These are phyloP conservation scores for Sturmia bella DNA, from an alignment of 2,888 invertebrate species.

Conservation along the genomic window DNA sequence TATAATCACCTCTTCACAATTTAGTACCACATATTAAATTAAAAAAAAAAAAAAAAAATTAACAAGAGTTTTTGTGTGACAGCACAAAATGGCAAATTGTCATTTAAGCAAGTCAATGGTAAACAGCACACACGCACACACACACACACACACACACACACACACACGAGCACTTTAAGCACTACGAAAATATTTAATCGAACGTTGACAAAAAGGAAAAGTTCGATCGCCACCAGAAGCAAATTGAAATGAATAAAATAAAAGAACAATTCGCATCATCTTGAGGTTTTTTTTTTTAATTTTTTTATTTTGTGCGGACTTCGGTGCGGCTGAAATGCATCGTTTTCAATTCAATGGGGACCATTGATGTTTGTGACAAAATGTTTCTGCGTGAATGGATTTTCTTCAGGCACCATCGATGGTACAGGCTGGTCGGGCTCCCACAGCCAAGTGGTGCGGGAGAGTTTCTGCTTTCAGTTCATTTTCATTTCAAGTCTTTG, in stretches of 20 bases:
- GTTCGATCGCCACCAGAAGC: not conserved
- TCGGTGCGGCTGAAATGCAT: conserved; percentile 17
- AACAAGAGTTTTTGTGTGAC: not conserved
- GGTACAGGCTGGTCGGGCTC: conserved; percentile 5
- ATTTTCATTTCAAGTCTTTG: not conserved
- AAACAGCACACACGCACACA: conserved; percentile 9
- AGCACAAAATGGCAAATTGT: conserved; percentile 60
- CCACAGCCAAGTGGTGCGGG: conserved; percentile 3
- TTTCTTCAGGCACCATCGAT: not conserved
- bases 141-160: conserved; percentile 8
- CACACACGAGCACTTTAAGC: too few species aligned
- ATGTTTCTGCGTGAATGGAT: conserved; percentile 22
- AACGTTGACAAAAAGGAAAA: conserved; percentile 34
- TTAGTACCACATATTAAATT: not conserved
- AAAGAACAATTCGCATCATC: conserved; percentile 15
- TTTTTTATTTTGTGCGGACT: not conserved
- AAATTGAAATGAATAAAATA: conserved; percentile 19
- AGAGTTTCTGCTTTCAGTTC: not conserved
- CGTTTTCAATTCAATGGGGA: conserved; percentile 53
- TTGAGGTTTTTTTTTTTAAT: not conserved
- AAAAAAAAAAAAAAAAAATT: not conserved
- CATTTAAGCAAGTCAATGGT: conserved; percentile 31
- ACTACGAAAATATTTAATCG: not conserved
- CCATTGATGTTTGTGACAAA: conserved; percentile 54
- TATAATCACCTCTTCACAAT: not conserved